A percentile compares a stretch with the other conserved stretches of the same genome.
phyloP scores from a whole-genome alignment of 2,888 invertebrate species.

The Mythimna loreyi region DNA sequence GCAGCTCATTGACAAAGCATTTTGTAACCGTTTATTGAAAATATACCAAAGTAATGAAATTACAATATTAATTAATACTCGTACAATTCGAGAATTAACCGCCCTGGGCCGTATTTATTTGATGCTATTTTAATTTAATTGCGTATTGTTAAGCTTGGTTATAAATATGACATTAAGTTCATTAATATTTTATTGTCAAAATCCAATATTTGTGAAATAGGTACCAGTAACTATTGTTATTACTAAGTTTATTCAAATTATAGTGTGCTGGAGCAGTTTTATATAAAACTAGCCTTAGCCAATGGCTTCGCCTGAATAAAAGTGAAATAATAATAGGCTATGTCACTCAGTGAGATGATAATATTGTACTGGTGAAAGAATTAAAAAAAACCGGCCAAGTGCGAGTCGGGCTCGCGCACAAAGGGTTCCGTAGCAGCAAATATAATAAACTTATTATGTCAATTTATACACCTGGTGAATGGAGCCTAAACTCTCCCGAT shows the following conservation, averaged over 20 bases:
- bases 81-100: conserved; percentile 26
- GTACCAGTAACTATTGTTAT: background rate
- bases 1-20: conserved; percentile 30
- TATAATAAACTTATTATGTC: too few relatives aligned
- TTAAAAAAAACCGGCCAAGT: too few relatives aligned
- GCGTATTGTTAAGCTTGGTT: conserved; percentile 3
- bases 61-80: conserved; percentile 24
- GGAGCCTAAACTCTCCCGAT: too few relatives aligned
- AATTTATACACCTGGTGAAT: too few relatives aligned
- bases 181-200: background rate
- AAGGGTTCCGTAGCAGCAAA: too few relatives aligned
- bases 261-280: background rate
- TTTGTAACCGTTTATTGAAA: conserved; percentile 46
- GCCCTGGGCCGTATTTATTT: conserved; percentile 27
- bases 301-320: too few relatives aligned
- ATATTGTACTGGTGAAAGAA: too few relatives aligned
- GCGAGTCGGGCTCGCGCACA: too few relatives aligned
- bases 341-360: too few relatives aligned
- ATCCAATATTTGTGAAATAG: background rate
- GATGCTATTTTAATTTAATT: conserved; percentile 27
- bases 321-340: too few relatives aligned
- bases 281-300: background rate
- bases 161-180: background rate
- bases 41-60: conserved; percentile 26
- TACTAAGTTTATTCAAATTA: background rate